phyloP scores from a whole-genome alignment of 2,113 vertebrate species.

The Varanus komodoensis region DNA sequence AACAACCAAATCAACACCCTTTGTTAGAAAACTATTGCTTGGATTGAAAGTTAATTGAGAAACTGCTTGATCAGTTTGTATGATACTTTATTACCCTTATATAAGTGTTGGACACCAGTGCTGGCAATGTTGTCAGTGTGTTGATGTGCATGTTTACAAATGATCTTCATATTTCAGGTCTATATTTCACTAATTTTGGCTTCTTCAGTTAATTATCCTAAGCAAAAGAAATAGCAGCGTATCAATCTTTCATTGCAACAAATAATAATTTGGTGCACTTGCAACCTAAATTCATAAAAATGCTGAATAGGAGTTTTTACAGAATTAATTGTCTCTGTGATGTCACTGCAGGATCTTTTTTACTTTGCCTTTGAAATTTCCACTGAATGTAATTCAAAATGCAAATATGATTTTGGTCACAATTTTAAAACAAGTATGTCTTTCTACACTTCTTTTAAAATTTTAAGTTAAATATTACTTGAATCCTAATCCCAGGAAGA shows the following conservation, averaged over 20 bases:
- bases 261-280: background rate
- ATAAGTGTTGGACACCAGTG: background rate
- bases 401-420: no score
- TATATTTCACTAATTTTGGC: background rate
- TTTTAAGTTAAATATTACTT: background rate
- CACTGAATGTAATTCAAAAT: background rate
- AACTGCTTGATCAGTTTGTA: background rate
- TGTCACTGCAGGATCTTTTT: no score
- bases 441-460: background rate
- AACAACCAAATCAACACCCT: no score
- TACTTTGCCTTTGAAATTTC: rapidly evolving
- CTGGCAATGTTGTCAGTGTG: background rate
- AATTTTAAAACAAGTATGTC: no score
- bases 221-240: no score
- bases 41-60: background rate
- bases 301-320: background rate
- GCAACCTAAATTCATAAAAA: background rate
- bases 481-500: background rate
- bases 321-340: background rate
- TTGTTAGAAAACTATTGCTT: background rate
- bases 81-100: background rate
- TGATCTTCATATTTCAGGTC: no score
- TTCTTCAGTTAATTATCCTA: background rate
- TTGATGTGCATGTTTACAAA: background rate
- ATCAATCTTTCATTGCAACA: background rate